These are phyloP conservation scores for Erethizon dorsatum DNA, from an alignment of 2,797 vertebrate genomes.

Conservation along the genomic window DNA sequence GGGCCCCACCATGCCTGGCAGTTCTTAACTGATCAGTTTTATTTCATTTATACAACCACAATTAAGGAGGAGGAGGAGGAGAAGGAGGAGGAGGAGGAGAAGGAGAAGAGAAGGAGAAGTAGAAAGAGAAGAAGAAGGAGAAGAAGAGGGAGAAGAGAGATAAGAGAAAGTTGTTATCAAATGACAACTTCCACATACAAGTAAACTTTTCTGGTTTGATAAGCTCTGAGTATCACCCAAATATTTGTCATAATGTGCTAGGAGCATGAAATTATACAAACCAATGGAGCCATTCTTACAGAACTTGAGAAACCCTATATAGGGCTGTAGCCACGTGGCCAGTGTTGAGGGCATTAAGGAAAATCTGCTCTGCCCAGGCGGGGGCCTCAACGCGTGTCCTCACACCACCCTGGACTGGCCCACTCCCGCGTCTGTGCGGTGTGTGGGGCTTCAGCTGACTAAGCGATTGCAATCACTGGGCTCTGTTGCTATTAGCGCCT, in stretches of 20 bases:
- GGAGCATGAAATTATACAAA: neutral
- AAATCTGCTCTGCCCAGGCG: conserved; percentile 71
- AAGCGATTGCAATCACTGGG: neutral
- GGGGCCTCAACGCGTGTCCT: neutral
- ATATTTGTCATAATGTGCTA: neutral
- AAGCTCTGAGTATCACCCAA: neutral
- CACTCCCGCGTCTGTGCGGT: neutral
- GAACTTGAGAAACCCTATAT: neutral
- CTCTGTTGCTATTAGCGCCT: conserved; percentile 60
- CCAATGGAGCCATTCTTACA: neutral
- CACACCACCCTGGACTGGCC: conserved; percentile 51
- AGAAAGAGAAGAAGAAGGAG: neutral
- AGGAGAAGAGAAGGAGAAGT: neutral
- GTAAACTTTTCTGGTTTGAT: conserved; percentile 31
- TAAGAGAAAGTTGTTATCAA: neutral
- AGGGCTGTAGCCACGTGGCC: neutral
- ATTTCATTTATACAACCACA: conserved; percentile 9
- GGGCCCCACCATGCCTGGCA: neutral
- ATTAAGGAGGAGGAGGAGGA: neutral
- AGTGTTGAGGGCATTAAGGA: conserved; percentile 60
- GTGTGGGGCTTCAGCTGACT: conserved; percentile 49
- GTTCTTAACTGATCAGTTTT: conserved; percentile 35
- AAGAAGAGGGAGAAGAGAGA: too few species aligned
- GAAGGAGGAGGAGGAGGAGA: neutral
- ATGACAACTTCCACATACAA: neutral